Conservation (phyloP, 2,888 invertebrate genomes). For the Encarsia formosa region DNA sequence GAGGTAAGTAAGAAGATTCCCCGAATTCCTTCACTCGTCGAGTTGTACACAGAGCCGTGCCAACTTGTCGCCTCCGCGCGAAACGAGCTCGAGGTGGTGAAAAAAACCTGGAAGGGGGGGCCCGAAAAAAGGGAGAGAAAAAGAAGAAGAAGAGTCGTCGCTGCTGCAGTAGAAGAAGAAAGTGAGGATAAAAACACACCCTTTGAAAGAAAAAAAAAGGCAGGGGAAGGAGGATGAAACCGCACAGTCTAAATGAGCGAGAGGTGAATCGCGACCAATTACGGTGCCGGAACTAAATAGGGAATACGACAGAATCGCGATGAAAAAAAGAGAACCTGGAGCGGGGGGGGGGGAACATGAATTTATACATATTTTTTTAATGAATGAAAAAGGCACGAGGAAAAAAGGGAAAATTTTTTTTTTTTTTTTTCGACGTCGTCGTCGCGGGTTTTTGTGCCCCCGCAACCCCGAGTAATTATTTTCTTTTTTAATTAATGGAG, state of each 20-base stretch:
- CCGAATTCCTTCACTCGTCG: no score
- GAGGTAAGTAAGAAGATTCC: no score
- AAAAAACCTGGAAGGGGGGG: no score
- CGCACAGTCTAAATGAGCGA: constrained; percentile 1
- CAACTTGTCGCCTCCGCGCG: no score
- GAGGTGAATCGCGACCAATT: constrained; percentile 19
- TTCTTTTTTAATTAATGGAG: no score
- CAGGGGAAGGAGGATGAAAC: background rate
- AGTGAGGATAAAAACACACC: constrained; percentile 9
- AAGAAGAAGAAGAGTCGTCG: constrained; percentile 20
- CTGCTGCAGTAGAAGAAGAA: no score
- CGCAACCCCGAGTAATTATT: no score
- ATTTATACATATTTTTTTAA: background rate
- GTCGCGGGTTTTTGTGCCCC: no score
- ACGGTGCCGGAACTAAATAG: constrained; percentile 23
- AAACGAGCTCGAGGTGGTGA: background rate
- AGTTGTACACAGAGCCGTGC: no score
- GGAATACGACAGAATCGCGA: constrained; percentile 9
- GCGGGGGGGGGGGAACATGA: background rate
- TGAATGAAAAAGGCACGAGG: background rate
- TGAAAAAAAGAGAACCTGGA: background rate
- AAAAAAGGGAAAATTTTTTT: background rate
- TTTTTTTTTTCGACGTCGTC: constrained; percentile 1
- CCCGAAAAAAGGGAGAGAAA: background rate
- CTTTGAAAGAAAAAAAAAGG: no score